Evolutionary conservation across 2,113 vertebrate species (phyloP).

Genomic region (Paedocypris sp.): DNA sequence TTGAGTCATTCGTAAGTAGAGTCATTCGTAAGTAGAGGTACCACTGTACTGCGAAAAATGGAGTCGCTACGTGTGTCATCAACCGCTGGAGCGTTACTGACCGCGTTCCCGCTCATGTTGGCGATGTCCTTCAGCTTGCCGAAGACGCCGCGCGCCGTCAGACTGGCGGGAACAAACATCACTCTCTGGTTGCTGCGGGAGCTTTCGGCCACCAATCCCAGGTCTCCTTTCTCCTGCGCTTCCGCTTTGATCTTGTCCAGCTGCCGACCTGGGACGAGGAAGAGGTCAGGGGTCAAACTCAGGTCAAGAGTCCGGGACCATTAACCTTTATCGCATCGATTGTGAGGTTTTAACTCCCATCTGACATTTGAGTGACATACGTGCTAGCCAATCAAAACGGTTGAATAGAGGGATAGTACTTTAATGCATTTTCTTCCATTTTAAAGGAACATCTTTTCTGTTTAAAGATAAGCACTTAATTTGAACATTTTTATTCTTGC

Average conservation of each 20-base stretch:
- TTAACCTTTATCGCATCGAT: too few relatives aligned
- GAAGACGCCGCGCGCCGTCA: slow-evolving; percentile 70
- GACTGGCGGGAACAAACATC: slow-evolving; percentile 72
- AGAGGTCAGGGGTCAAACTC: background rate
- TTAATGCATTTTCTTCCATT: too few relatives aligned
- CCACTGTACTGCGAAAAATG: background rate
- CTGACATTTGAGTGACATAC: too few relatives aligned
- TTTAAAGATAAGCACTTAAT: too few relatives aligned
- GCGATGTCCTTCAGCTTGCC: slow-evolving; percentile 75
- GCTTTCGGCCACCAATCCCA: slow-evolving; percentile 79
- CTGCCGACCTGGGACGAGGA: slow-evolving; percentile 69
- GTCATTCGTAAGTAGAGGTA: too few relatives aligned
- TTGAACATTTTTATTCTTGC: too few relatives aligned
- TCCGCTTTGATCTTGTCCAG: slow-evolving; percentile 76
- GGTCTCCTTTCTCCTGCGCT: slow-evolving; percentile 73
- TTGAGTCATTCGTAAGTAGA: too few relatives aligned
- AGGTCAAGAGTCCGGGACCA: too few relatives aligned
- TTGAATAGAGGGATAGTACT: too few relatives aligned
- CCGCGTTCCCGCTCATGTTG: slow-evolving; percentile 68
- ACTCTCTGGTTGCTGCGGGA: slow-evolving; percentile 80
- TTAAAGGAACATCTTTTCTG: too few relatives aligned
- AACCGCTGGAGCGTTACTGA: slow-evolving; percentile 54
- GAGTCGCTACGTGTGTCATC: background rate
- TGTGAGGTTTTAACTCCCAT: too few relatives aligned
- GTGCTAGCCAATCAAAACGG: too few relatives aligned